These are phyloP conservation scores for Plagiodera versicolora DNA, from an alignment of 2,888 invertebrate genomes.

Conservation along the genomic window DNA sequence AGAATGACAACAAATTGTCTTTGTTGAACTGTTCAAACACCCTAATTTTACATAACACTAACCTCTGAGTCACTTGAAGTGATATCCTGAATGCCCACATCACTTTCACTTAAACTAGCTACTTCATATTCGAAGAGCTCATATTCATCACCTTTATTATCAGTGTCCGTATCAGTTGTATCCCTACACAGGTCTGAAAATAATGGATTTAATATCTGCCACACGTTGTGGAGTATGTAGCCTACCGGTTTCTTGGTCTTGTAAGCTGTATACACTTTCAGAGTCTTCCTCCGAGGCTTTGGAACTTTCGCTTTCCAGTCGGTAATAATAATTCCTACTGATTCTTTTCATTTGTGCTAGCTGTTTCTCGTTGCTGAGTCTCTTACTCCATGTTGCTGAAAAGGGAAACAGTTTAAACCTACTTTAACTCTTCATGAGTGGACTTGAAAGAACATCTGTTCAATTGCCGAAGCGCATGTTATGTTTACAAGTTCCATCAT, in stretches of 20 bases:
- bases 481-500: neutral
- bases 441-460: neutral
- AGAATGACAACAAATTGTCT: neutral
- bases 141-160: conserved; percentile 34
- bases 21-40: neutral
- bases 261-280: conserved; percentile 66
- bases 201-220: conserved; percentile 37
- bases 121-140: conserved; percentile 54
- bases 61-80: conserved; percentile 62
- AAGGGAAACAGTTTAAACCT: no score
- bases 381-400: conserved; percentile 39
- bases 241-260: conserved; percentile 69
- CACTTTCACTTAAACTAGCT: conserved; percentile 57
- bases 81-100: conserved; percentile 43
- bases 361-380: conserved; percentile 30
- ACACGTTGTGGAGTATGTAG: conserved; percentile 22
- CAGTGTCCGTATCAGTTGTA: conserved; percentile 50
- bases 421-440: neutral
- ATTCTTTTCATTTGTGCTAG: conserved; percentile 32
- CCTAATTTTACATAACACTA: conserved; percentile 21
- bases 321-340: conserved; percentile 41
- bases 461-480: neutral
- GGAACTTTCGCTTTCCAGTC: conserved; percentile 56
- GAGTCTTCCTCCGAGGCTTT: conserved; percentile 48
- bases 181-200: conserved; percentile 53